These are phyloP conservation scores for Myanophis thanlyinensis DNA, from an alignment of 2,113 vertebrate genomes.

Conservation along the genomic window DNA sequence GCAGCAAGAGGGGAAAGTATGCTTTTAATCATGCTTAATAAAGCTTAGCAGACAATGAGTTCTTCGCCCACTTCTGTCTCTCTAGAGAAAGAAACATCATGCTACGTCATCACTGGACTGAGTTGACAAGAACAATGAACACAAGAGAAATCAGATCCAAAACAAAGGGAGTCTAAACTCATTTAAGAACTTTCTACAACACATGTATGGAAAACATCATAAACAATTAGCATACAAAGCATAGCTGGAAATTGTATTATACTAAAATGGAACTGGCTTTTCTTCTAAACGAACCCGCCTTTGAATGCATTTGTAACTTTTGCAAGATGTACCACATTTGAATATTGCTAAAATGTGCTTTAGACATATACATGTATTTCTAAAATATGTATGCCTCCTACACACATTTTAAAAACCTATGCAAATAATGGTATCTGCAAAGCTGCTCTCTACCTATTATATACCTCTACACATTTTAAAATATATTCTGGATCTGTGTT, in stretches of 20 bases:
- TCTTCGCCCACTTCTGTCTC: neutral
- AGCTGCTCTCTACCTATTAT: neutral
- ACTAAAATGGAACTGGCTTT: neutral
- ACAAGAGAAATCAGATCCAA: neutral
- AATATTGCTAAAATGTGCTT: neutral
- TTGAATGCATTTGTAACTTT: neutral
- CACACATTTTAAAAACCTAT: neutral
- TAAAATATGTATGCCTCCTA: neutral
- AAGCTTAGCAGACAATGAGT: slow-evolving; percentile 32
- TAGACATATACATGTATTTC: neutral
- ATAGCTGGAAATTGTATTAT: neutral
- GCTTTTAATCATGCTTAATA: slow-evolving; percentile 63
- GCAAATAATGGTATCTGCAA: neutral
- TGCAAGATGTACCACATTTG: neutral
- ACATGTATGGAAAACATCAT: neutral
- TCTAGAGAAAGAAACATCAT: slow-evolving; percentile 10
- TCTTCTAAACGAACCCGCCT: neutral
- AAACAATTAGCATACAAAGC: neutral
- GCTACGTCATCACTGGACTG: slow-evolving; percentile 1
- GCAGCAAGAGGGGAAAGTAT: neutral
- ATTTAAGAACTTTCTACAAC: neutral
- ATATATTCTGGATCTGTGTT: neutral
- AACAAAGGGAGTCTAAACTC: neutral
- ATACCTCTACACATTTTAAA: neutral
- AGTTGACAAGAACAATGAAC: slow-evolving; percentile 6